Conservation (phyloP, 2,113 vertebrate genomes). For the Phyllostomus discolor region DNA sequence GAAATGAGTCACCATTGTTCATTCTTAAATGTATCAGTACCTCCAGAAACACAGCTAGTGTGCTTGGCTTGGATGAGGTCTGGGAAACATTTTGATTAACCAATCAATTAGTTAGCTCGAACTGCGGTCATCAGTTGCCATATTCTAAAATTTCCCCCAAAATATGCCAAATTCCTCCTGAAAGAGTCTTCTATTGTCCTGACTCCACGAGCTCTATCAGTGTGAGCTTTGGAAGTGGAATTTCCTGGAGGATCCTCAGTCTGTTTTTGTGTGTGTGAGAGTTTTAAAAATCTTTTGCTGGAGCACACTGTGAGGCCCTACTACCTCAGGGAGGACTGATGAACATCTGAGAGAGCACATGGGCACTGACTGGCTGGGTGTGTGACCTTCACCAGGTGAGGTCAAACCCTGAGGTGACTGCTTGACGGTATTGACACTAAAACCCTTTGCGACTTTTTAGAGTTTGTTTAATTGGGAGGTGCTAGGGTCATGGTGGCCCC, state of each 20-base stretch:
- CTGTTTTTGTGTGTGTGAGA: neutral
- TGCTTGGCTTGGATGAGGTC: neutral
- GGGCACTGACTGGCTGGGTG: neutral
- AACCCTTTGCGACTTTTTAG: neutral
- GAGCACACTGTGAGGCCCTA: neutral
- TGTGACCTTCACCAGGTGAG: neutral
- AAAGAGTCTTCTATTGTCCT: neutral
- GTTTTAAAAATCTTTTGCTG: neutral
- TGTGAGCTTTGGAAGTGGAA: neutral
- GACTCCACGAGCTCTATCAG: neutral
- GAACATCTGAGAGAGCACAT: neutral
- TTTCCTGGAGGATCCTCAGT: neutral
- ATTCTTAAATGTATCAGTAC: neutral
- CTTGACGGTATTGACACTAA: neutral
- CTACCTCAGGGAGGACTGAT: neutral
- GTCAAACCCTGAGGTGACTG: neutral
- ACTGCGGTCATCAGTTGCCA: too few species aligned
- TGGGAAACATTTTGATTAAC: too few species aligned
- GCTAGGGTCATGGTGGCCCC: fast-evolving
- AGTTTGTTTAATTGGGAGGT: neutral
- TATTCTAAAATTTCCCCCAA: neutral
- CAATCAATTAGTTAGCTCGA: neutral
- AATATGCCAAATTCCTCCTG: neutral
- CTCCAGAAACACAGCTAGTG: neutral
- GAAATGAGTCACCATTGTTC: fast-evolving